These are phyloP conservation scores for Colossoma macropomum DNA, from an alignment of 2,113 vertebrate genomes.

Conservation along the genomic window DNA sequence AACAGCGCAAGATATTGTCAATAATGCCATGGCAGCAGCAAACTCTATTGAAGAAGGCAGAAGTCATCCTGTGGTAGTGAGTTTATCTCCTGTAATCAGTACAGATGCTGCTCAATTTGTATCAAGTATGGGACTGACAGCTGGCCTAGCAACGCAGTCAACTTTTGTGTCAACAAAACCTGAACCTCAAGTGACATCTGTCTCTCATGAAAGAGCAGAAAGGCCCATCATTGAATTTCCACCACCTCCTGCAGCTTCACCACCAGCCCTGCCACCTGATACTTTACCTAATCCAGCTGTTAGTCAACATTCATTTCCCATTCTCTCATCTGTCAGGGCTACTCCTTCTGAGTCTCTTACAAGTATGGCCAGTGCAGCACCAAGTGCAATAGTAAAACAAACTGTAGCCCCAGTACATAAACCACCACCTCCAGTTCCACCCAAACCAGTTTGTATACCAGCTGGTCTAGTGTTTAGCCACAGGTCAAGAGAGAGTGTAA, in stretches of 20 bases:
- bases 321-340: conserved; percentile 51
- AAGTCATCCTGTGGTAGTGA: conserved; percentile 55
- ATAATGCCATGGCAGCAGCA: conserved; percentile 52
- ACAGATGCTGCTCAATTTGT: conserved; percentile 36
- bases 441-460: conserved; percentile 91
- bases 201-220: conserved; percentile 73
- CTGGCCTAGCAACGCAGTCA: conserved; percentile 57
- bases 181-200: conserved; percentile 74
- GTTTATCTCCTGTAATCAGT: conserved; percentile 40
- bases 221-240: conserved; percentile 69
- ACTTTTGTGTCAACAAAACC: conserved; percentile 71
- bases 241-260: conserved; percentile 69
- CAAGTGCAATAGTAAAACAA: conserved; percentile 59
- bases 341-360: conserved; percentile 44
- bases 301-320: conserved; percentile 72
- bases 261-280: conserved; percentile 77
- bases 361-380: conserved; percentile 50
- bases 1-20: conserved; percentile 46
- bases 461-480: conserved; percentile 90
- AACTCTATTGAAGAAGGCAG: conserved; percentile 68
- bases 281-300: conserved; percentile 77
- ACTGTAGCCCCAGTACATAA: conserved; percentile 69
- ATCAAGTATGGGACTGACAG: not conserved
- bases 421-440: conserved; percentile 92
- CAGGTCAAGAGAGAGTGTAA: conserved; percentile 83